Conservation (phyloP, 1,140 invertebrate species). For the Drosophila tropicalis region DNA sequence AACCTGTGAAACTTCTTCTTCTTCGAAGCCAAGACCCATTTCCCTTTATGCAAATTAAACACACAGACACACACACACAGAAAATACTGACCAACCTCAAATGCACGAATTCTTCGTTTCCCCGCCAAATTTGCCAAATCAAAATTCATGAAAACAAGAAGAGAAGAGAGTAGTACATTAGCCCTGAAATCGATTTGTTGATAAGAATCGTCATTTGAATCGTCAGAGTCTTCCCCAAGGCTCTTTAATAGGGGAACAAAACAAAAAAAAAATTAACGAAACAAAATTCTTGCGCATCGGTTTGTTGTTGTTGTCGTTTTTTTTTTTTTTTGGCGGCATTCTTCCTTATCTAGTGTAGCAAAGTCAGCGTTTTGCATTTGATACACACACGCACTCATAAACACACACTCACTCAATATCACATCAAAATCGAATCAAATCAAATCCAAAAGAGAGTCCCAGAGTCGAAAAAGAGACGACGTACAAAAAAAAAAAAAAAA, state of each 20-base stretch:
- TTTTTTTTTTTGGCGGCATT: conserved; percentile 1
- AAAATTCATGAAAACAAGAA: conserved; percentile 39
- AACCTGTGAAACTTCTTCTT: conserved; percentile 13
- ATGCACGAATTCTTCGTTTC: conserved; percentile 27
- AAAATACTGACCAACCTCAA: conserved; percentile 70
- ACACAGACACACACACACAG: neutral
- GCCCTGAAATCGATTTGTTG: conserved; percentile 33
- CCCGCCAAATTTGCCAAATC: conserved; percentile 30
- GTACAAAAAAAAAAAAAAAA: conserved; percentile 1
- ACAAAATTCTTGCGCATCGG: neutral
- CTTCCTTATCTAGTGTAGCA: conserved; percentile 1
- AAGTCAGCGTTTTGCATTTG: conserved; percentile 5
- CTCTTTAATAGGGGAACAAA: neutral
- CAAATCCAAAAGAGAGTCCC: conserved; percentile 6
- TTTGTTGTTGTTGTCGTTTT: neutral
- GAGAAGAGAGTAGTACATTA: conserved; percentile 15
- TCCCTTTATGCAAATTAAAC: neutral
- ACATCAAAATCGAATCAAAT: conserved; percentile 3
- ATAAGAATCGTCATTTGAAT: conserved; percentile 29
- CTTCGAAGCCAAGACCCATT: neutral
- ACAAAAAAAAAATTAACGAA: neutral
- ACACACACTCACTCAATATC: neutral
- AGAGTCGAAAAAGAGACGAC: conserved; percentile 1
- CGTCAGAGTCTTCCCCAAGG: conserved; percentile 11
- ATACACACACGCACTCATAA: neutral